Conservation (phyloP, 1,140 invertebrate genomes). For the Stenopsyche tienmushanensis region DNA sequence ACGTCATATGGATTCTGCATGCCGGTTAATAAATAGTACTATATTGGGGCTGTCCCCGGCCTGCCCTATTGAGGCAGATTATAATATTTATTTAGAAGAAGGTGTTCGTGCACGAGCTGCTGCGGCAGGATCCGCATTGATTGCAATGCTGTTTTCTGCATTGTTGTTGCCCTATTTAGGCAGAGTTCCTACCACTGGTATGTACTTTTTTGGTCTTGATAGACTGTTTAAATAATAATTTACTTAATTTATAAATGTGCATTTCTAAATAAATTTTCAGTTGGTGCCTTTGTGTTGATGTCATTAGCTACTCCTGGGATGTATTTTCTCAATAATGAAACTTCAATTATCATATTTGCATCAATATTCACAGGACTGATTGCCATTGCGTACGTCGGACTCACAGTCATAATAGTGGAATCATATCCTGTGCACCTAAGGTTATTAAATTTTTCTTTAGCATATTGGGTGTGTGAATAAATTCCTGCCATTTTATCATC, state of each 20-base stretch:
- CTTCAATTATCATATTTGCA: constrained; percentile 30
- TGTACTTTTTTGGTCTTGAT: background rate
- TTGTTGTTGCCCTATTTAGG: constrained; percentile 11
- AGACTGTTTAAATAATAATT: too few species aligned
- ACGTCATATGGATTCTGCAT: constrained; percentile 39
- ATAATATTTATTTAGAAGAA: constrained; percentile 37
- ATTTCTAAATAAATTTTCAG: constrained; percentile 27
- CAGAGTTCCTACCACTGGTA: constrained; percentile 16
- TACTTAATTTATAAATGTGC: too few species aligned
- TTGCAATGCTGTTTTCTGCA: constrained; percentile 13
- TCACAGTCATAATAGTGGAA: constrained; percentile 47
- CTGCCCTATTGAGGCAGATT: constrained; percentile 37
- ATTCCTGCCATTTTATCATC: too few species aligned
- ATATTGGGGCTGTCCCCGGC: constrained; percentile 33
- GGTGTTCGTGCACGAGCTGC: constrained; percentile 21
- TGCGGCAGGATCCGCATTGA: constrained; percentile 18
- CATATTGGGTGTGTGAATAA: too few species aligned
- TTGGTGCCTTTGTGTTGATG: constrained; percentile 27
- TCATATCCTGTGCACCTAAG: constrained; percentile 52
- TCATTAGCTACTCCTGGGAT: constrained; percentile 40
- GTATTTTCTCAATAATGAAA: constrained; percentile 47
- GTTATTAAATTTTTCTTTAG: constrained; percentile 38
- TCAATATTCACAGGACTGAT: constrained; percentile 47
- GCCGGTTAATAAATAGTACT: constrained; percentile 35
- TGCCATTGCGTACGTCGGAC: constrained; percentile 47